Evolutionary conservation across 2,797 vertebrate species (phyloP).

Genomic region (Hipposideros larvatus): DNA sequence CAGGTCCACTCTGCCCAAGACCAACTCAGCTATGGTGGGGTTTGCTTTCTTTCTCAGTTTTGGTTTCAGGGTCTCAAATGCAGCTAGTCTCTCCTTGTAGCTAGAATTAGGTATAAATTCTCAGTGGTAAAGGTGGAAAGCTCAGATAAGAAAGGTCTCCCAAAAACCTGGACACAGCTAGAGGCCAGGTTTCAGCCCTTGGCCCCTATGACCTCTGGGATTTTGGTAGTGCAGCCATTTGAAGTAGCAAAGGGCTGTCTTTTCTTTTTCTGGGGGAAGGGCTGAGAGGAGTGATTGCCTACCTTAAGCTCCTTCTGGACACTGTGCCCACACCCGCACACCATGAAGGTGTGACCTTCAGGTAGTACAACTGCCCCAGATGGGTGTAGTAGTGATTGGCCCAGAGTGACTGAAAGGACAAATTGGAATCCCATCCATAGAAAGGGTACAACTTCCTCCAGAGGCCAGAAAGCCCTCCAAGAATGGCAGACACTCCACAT

Average conservation of each 20-base stretch:
- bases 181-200: not conserved
- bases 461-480: not conserved
- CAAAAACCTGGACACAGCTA: not conserved
- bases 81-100: not conserved
- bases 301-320: not conserved
- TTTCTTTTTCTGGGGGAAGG: not conserved
- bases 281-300: not conserved
- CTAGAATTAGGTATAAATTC: not conserved
- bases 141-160: not conserved
- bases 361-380: not conserved
- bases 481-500: not conserved
- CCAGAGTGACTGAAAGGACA: not conserved
- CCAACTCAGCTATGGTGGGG: not conserved
- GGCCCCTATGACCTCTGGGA: not conserved
- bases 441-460: not conserved
- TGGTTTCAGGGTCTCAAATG: not conserved
- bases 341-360: not conserved
- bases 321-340: not conserved
- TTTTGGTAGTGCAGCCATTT: not conserved
- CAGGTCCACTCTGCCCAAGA: not conserved
- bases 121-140: not conserved
- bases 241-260: not conserved
- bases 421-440: not conserved
- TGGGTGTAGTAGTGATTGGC: not conserved
- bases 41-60: not conserved